Evolutionary conservation across 2,888 invertebrate genomes (phyloP), one percentile per base, ranked within the genome.

Genomic region (Drosophila stalkeri): DNA sequence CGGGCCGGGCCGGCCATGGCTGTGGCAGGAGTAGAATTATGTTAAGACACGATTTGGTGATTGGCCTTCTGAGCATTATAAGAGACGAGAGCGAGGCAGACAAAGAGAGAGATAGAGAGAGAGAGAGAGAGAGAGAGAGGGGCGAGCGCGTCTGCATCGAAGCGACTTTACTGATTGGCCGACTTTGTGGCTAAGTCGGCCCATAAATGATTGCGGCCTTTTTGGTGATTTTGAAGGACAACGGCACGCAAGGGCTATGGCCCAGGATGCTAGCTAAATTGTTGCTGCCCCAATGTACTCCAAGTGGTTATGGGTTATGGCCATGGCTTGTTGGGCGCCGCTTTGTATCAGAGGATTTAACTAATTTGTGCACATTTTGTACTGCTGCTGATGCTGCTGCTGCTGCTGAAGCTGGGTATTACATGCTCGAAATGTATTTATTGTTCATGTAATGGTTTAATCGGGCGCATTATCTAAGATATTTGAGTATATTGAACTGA

Each of bases 31-130:
- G 75, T 70, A 72, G 89, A 86, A 86, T 86, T 89, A 86, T 86
- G 85, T 86, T 86, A 86, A 89, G 85, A 86, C 85, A 86, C 85
- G 85, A 84, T 89, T 89, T 86, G 87, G 89, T 81, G 85, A 86
- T 86, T 86, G 85, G 72, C 71, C 77, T 83, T 77, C 77, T 62
- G 60, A 81, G 79, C 79, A 71, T 74, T 64, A 77, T 63, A 71
- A 80, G 56, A 47, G 64, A 23, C 27, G 55, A 55, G 16, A 9
- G 35, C 2, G 9, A n/a, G n/a, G n/a, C n/a, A n/a, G n/a, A n/a
- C n/a, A n/a, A n/a, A n/a, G n/a, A n/a, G n/a, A n/a, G n/a, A n/a
- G n/a, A n/a, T n/a, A n/a, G n/a, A n/a, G n/a, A n/a, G n/a, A n/a
- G n/a, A n/a, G n/a, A n/a, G n/a, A n/a, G n/a, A n/a, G n/a, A n/a